A percentile compares a stretch with the other conserved stretches of the same genome.
phyloP scores from a whole-genome alignment of 2,797 vertebrate genomes.

The Taenioides sp. region DNA sequence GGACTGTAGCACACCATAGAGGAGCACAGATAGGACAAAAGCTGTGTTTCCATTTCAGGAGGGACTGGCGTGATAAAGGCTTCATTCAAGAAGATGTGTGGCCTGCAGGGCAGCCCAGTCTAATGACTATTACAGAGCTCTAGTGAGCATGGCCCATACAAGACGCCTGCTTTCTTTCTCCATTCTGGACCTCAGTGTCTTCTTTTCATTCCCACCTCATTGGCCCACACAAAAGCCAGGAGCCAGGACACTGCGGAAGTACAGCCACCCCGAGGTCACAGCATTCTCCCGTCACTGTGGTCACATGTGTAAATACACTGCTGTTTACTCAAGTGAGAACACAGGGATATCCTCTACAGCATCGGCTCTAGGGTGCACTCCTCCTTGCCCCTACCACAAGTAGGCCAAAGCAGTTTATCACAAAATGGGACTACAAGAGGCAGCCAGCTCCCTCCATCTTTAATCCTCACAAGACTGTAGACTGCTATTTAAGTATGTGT shows the following conservation, averaged over 20 bases:
- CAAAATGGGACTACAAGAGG: conserved; percentile 46
- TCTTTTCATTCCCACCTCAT: conserved; percentile 33
- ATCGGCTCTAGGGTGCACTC: conserved; percentile 37
- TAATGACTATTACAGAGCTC: conserved; percentile 54
- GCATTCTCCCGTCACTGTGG: conserved; percentile 13
- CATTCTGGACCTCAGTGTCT: conserved; percentile 45
- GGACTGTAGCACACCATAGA: not conserved
- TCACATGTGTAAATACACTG: conserved; percentile 19
- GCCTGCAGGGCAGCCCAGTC: conserved; percentile 55
- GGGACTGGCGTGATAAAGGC: conserved; percentile 18
- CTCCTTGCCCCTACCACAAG: conserved; percentile 49
- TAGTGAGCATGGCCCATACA: conserved; percentile 43
- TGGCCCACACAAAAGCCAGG: conserved; percentile 39
- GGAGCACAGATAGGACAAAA: conserved; percentile 25
- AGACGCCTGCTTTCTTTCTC: conserved; percentile 46
- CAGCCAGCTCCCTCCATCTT: conserved; percentile 37
- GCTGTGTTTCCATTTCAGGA: conserved; percentile 46
- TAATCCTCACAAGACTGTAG: conserved; percentile 49
- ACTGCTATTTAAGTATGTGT: conserved; percentile 41
- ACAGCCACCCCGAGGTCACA: conserved; percentile 44
- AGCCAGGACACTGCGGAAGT: conserved; percentile 33
- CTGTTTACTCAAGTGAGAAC: conserved; percentile 43
- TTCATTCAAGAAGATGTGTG: too few relatives aligned
- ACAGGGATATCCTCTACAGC: conserved; percentile 46
- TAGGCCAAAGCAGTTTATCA: conserved; percentile 47